Evolutionary conservation across 2,797 vertebrate species (phyloP), one percentile per base, ranked within the genome.

Genomic region (Sternarchorhynchus goeldii): DNA sequence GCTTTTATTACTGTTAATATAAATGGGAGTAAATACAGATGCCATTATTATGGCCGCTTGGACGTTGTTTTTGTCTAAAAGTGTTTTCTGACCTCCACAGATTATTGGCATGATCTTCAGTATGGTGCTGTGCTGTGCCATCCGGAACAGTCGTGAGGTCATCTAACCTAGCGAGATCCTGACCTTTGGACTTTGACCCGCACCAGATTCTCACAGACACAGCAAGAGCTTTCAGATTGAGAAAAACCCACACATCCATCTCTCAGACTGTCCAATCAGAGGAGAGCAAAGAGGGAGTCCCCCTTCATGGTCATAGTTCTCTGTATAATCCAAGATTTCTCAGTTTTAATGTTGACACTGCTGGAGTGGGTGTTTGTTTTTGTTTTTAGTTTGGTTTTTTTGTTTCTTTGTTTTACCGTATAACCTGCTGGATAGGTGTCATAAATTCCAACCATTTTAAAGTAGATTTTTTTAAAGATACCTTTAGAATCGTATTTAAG

Each of bases 91-190:
- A 34, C 39, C 7, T 56, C 66, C 6, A 77, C 91, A 99, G 97
- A 95, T 98, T 86, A 96, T 98, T 63, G 97, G 96, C 86, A 99
- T 99, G 97, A 94, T 99, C 88, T 98, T 97, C 93, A 99, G 97
- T 86, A 97, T 99, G 96, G 94, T 99, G 81, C 95, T 99, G 66
- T 99, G 97, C 89, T 99, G 97, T 88, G 96, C 92, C 0, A 95
- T 99, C 88, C 95, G 96, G 79, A 98, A 96, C 92, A 96, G 94
- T 78, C 93, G 94, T 86, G 96, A 98, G 82, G 93, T 96, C 89
- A 94, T 98, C 84, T 99, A 93, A 95, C 87, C 79, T 66, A 75
- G 29, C 45, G 18, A 3, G n/a, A 41, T 34, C 60, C 25, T 18
- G 59, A 76, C 59, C 77, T 36, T 66, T 36, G 17, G 79, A 85